Conservation (phyloP, 2,797 vertebrate genomes). For the Moxostoma hubbsi region DNA sequence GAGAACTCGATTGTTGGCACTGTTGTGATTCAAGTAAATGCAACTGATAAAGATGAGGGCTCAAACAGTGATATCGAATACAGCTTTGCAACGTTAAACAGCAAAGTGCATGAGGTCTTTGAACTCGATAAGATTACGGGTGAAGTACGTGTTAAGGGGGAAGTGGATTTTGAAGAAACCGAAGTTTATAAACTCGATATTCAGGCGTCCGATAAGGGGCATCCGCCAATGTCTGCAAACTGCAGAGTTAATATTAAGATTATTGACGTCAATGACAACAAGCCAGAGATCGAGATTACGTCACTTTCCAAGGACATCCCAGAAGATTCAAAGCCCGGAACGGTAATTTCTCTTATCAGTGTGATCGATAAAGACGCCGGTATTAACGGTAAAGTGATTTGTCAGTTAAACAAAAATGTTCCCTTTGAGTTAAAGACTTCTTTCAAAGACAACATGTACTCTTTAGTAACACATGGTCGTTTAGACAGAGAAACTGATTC, state of each 20-base stretch:
- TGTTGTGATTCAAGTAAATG: slow-evolving; percentile 57
- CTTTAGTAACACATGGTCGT: slow-evolving; percentile 67
- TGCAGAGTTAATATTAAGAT: slow-evolving; percentile 69
- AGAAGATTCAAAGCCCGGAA: slow-evolving; percentile 70
- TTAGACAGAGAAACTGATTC: slow-evolving; percentile 66
- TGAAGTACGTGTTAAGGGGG: slow-evolving; percentile 66
- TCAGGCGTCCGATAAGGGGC: slow-evolving; percentile 71
- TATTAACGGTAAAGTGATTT: slow-evolving; percentile 71
- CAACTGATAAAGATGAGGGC: slow-evolving; percentile 67
- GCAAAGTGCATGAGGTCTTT: slow-evolving; percentile 60
- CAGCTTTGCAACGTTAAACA: slow-evolving; percentile 54
- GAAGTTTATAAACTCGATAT: slow-evolving; percentile 67
- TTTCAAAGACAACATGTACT: slow-evolving; percentile 72
- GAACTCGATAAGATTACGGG: slow-evolving; percentile 62
- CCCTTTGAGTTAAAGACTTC: slow-evolving; percentile 73
- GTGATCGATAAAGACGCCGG: slow-evolving; percentile 71
- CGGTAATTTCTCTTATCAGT: slow-evolving; percentile 70
- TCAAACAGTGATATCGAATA: slow-evolving; percentile 67
- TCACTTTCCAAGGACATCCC: slow-evolving; percentile 65
- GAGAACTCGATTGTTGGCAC: slow-evolving; percentile 62
- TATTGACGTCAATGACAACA: slow-evolving; percentile 73
- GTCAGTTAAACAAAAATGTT: slow-evolving; percentile 57
- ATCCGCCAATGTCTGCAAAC: slow-evolving; percentile 42
- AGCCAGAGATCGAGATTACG: slow-evolving; percentile 72
- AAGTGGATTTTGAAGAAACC: slow-evolving; percentile 66